Evolutionary conservation across 2,797 vertebrate genomes (phyloP), one percentile per base, ranked within the genome.

Genomic region (Spatula clypeata): DNA sequence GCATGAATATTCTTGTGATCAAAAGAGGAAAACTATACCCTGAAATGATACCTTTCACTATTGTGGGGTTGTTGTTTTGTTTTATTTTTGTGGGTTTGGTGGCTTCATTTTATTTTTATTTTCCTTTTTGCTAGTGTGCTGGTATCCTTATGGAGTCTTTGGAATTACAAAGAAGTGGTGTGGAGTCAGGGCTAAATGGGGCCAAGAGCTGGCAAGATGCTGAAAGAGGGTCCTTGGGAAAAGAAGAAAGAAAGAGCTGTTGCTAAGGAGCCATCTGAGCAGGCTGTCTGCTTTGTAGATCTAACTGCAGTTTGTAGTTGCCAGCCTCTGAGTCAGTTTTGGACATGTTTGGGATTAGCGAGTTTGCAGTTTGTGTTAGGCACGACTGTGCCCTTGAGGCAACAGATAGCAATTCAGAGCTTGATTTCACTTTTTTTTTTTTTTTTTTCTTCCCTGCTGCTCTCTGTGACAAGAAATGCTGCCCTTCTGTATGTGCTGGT

Each of bases 391-490:
- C 62, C 61, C 69, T 90, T 90, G 79, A 89, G 72, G 61, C 21
- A 90, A 17, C 45, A 73, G 45, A 84, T 11, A 90, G n/a, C 26
- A 80, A 51, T 83, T 88, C 72, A 75, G 61, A 81, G 61, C 8
- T 93, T 75, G 45, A 75, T 74, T 83, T 70, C 1, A 6, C 7
- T 32, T 51, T 67, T 36, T 40, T 40, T 27, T 51, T 67, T 26
- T 21, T 19, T 17, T 15, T 34, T 14, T n/a, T 34, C 1, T 14
- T n/a, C 40, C 2, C 27, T 87, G 17, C 53, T 77, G 17, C 31
- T 85, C 38, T 95, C 31, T 84, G 32, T 70, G 70, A 76, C 38
- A 86, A 77, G 47, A 94, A 69, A 77, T 84, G 19, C 40, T 62
- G 6, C 3, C 4, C 24, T 66, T 71, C 61, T 70, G 13, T 88